Base-by-base conservation (phyloP, 2,113 vertebrate genomes). In the Mastomys natalensis region DNA sequence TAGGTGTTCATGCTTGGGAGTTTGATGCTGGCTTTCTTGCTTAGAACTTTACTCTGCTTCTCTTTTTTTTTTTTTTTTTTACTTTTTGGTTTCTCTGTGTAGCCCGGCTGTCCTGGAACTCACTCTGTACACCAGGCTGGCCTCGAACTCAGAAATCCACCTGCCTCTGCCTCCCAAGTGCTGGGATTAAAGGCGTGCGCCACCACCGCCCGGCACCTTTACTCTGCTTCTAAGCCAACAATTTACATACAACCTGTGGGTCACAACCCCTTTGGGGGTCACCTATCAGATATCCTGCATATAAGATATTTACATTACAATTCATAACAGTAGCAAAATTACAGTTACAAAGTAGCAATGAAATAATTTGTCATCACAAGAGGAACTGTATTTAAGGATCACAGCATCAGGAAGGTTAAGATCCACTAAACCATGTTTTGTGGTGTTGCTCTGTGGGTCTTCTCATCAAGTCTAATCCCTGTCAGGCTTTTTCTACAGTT, bases 1-100 rank as follows among this genome's bases (percentile, higher is more conserved):
- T 64, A 43, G 24, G 81, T 84, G 24, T 62, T 62, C 43, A 29
- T 62, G 12, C 24, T 84, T 84, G 55, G 13, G 24, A 84, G n/a
- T 84, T 84, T 62, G n/a, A 1, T 87, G 2, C 64, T 91, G 5
- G 48, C 74, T 90, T 96, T 85, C 85, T 94, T 90, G 12, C 53
- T 85, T 68, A 21, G 0, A 82, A 45, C 62, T 43, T 43, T 62
- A 29, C 77, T 86, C 21, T 74, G 34, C 58, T 89, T 82, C 78
- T 81, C n/a, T n/a, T n/a, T n/a, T n/a, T n/a, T n/a, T n/a, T n/a
- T n/a, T n/a, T n/a, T n/a, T n/a, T n/a, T n/a, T n/a, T n/a, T n/a
- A n/a, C n/a, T n/a, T n/a, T n/a, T n/a, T n/a, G n/a, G n/a, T n/a
- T n/a, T n/a, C n/a, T n/a, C n/a, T n/a, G n/a, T n/a, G n/a, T n/a